Conservation (phyloP, 2,113 vertebrate genomes). For the Myiozetetes cayanensis region DNA sequence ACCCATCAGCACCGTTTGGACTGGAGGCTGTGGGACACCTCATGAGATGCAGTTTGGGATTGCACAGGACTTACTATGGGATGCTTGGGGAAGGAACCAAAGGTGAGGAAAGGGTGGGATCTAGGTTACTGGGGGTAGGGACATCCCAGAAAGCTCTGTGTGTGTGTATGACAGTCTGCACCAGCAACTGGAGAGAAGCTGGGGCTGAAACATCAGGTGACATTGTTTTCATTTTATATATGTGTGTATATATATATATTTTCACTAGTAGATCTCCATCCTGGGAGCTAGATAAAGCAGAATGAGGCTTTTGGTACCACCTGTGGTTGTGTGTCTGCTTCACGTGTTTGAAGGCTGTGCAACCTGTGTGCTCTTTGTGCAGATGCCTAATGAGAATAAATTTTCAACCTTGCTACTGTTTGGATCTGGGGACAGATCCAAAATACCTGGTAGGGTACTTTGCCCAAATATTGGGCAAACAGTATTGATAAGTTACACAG, state of each 20-base stretch:
- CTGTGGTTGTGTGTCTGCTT: not conserved
- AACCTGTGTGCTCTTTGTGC: not conserved
- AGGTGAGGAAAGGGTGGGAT: not conserved
- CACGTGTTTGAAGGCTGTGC: not conserved
- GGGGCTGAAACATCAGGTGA: not conserved
- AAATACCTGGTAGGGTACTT: not conserved
- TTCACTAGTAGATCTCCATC: not conserved
- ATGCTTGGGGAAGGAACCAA: not conserved
- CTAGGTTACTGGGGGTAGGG: not conserved
- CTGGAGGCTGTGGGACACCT: not conserved
- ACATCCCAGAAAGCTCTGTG: not conserved
- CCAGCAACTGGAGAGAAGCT: not conserved
- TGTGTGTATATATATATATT: not conserved
- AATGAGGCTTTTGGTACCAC: not conserved
- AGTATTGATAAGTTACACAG: not conserved
- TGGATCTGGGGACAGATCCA: not conserved
- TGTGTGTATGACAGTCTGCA: not conserved
- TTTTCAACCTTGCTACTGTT: not conserved
- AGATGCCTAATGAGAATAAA: not conserved
- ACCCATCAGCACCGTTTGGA: not conserved
- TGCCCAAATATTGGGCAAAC: not conserved
- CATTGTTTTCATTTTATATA: not conserved
- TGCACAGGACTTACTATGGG: rapidly evolving
- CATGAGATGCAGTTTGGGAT: not conserved
- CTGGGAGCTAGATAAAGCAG: not conserved